Conservation (phyloP, 2,888 invertebrate species). For the Spatulosminthurus flaviceps region DNA sequence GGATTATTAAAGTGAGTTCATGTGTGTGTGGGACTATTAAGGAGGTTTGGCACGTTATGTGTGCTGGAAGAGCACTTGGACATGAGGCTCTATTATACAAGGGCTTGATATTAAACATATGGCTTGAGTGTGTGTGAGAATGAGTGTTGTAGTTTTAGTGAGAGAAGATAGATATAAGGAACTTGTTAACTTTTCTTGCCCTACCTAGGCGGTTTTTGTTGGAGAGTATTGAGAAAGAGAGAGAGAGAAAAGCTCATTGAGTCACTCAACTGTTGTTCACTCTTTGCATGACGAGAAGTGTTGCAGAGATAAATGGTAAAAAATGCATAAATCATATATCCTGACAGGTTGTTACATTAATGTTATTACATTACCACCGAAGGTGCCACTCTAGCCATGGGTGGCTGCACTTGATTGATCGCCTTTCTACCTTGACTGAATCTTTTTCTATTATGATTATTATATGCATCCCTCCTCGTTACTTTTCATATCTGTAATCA, state of each 20-base stretch:
- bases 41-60: too few species aligned
- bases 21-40: too few species aligned
- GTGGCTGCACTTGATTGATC: conserved; percentile 49
- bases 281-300: conserved; percentile 43
- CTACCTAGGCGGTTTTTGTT: too few species aligned
- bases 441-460: not conserved
- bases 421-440: conserved; percentile 20
- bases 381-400: conserved; percentile 58
- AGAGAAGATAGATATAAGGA: not conserved
- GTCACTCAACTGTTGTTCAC: conserved; percentile 19
- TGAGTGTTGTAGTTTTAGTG: too few species aligned
- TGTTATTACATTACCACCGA: conserved; percentile 62
- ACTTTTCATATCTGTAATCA: not conserved
- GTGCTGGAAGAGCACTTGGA: too few species aligned
- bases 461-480: not conserved
- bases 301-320: conserved; percentile 48
- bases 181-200: not conserved
- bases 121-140: too few species aligned
- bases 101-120: too few species aligned
- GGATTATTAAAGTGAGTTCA: too few species aligned
- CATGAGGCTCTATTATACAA: too few species aligned
- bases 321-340: conserved; percentile 63
- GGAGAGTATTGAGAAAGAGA: too few species aligned
- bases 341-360: conserved; percentile 64
- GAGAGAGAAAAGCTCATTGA: not conserved